Evolutionary conservation across 2,797 vertebrate genomes (phyloP).

Genomic region (Hozukius guyotensis): DNA sequence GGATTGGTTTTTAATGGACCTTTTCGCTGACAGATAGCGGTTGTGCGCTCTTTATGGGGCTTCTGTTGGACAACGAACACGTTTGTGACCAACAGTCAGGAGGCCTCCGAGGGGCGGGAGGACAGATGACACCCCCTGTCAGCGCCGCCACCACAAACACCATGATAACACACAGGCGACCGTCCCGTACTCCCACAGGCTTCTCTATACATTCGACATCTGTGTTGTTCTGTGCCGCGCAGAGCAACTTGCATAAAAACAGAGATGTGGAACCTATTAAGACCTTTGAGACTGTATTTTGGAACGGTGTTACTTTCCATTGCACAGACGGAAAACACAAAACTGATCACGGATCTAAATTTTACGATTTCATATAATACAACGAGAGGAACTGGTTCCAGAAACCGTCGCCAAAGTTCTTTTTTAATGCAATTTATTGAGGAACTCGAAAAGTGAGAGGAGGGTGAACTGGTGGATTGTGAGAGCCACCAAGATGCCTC

Average conservation of each 20-base stretch:
- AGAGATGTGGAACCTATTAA: constrained; percentile 60
- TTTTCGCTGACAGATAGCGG: constrained; percentile 44
- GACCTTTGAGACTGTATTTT: constrained; percentile 20
- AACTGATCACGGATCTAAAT: constrained; percentile 37
- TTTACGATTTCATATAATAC: constrained; percentile 53
- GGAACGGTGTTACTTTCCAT: constrained; percentile 51
- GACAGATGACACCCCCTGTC: constrained; percentile 64
- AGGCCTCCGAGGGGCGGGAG: constrained; percentile 20
- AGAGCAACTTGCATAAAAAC: constrained; percentile 26
- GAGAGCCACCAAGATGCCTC: neutral
- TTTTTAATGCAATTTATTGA: constrained; percentile 41
- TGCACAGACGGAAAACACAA: constrained; percentile 37
- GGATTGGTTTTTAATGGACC: constrained; percentile 8
- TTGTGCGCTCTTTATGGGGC: constrained; percentile 24
- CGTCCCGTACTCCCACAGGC: constrained; percentile 1
- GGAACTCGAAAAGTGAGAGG: constrained; percentile 37
- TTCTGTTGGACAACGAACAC: constrained; percentile 41
- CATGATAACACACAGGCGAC: constrained; percentile 35
- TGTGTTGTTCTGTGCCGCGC: constrained; percentile 35
- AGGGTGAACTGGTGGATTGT: constrained; percentile 19
- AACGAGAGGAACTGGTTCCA: constrained; percentile 27
- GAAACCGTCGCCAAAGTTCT: constrained; percentile 32
- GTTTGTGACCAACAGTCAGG: constrained; percentile 27
- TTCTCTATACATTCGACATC: constrained; percentile 34
- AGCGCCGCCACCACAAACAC: constrained; percentile 56